phyloP scores from a whole-genome alignment of 2,888 invertebrate species.

The Ptycholaimellus sp. region DNA sequence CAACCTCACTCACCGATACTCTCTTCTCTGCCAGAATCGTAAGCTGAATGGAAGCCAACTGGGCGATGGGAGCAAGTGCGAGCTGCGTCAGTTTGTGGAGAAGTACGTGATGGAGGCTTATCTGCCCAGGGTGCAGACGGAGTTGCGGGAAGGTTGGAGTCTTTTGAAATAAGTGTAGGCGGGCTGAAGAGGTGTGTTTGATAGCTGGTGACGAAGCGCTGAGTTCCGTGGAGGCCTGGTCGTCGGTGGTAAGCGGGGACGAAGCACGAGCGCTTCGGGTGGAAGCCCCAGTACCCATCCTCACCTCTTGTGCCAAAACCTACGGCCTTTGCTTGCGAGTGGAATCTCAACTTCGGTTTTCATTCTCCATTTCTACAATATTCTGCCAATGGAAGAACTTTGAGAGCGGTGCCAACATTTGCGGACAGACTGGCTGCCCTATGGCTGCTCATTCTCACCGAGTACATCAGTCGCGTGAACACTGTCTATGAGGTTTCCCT shows the following conservation, averaged over 20 bases:
- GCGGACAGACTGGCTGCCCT: slow-evolving; percentile 20
- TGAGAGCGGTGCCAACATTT: slow-evolving; percentile 20
- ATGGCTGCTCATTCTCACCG: slow-evolving; percentile 20
- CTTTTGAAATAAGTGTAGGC: too few relatives aligned
- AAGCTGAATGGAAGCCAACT: slow-evolving; percentile 15
- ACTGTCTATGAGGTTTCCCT: slow-evolving; percentile 15
- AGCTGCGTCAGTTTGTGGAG: slow-evolving; percentile 50
- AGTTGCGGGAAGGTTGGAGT: slow-evolving; percentile 11
- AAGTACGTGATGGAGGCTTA: slow-evolving; percentile 67
- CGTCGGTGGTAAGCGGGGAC: slow-evolving; percentile 8
- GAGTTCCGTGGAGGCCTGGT: slow-evolving; percentile 13
- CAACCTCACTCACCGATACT: too few relatives aligned
- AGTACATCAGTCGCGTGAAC: slow-evolving; percentile 15
- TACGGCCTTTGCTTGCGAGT: too few relatives aligned
- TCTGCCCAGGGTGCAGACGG: slow-evolving; percentile 29
- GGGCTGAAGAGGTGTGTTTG: too few relatives aligned
- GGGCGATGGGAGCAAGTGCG: slow-evolving; percentile 8
- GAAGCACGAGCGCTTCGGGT: too few relatives aligned
- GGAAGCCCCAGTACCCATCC: too few relatives aligned
- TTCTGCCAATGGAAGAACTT: too few relatives aligned
- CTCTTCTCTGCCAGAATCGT: too few relatives aligned
- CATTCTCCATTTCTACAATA: too few relatives aligned
- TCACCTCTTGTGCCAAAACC: too few relatives aligned
- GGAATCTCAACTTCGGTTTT: too few relatives aligned
- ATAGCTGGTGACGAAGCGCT: slow-evolving; percentile 12